These are phyloP conservation scores for Pomacea canaliculata DNA, from an alignment of 2,888 invertebrate species.

Conservation along the genomic window DNA sequence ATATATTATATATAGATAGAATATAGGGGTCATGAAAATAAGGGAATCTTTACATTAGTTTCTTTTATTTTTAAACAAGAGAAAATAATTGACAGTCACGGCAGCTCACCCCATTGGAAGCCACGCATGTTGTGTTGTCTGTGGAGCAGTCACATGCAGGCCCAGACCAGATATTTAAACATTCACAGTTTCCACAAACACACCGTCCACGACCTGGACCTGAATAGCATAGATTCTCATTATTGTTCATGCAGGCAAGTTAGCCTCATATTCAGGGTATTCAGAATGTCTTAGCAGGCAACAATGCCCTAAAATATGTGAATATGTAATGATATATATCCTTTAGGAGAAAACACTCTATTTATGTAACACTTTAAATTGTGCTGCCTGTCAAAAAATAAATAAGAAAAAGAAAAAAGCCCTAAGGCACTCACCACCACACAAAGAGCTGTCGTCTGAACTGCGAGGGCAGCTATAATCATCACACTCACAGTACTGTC, in stretches of 20 bases:
- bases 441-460: constrained; percentile 69
- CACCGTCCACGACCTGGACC: constrained; percentile 33
- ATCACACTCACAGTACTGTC: constrained; percentile 91
- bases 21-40: too few relatives aligned
- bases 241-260: too few relatives aligned
- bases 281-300: too few relatives aligned
- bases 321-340: too few relatives aligned
- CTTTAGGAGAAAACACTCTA: too few relatives aligned
- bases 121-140: constrained; percentile 30
- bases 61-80: not conserved
- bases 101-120: constrained; percentile 31
- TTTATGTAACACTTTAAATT: too few relatives aligned
- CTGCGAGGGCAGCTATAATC: constrained; percentile 85
- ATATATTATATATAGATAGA: too few relatives aligned
- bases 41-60: too few relatives aligned
- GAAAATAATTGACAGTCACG: not conserved
- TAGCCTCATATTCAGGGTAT: too few relatives aligned
- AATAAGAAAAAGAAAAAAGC: too few relatives aligned
- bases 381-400: too few relatives aligned
- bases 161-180: constrained; percentile 30
- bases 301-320: too few relatives aligned
- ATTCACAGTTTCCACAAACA: constrained; percentile 35
- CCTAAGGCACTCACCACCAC: constrained; percentile 56
- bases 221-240: not conserved
- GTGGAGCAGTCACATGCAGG: constrained; percentile 38